Conservation (phyloP, 2,797 vertebrate species). For the Pseudomugil tenellus region DNA sequence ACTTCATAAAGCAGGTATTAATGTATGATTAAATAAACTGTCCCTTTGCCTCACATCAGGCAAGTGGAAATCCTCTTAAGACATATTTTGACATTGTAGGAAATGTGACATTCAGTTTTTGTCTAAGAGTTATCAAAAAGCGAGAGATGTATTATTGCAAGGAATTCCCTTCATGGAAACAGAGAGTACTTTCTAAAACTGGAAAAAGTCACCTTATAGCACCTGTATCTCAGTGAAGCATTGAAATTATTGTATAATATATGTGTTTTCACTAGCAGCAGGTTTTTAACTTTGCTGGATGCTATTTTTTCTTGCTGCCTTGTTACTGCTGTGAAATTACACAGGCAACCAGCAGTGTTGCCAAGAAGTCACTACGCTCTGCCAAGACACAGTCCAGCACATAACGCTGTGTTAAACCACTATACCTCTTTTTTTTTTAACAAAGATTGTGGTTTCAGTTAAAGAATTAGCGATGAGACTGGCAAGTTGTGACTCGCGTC, state of each 20-base stretch:
- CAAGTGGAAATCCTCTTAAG: conserved; percentile 82
- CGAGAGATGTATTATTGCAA: background rate
- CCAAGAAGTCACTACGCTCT: background rate
- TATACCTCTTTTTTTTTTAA: conserved; percentile 3
- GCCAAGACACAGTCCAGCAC: conserved; percentile 3
- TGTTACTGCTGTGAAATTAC: background rate
- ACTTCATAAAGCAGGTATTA: conserved; percentile 79
- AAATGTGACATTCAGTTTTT: background rate
- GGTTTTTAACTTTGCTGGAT: background rate
- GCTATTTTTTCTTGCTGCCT: background rate
- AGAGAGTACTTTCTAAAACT: background rate
- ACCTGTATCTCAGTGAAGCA: background rate
- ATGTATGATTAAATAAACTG: conserved; percentile 85
- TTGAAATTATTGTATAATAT: background rate
- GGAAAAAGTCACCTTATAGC: background rate
- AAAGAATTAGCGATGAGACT: conserved; percentile 3
- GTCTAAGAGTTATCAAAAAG: background rate
- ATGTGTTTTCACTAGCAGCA: background rate
- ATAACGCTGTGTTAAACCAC: background rate
- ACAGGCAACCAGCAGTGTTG: background rate
- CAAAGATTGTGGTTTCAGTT: conserved; percentile 3
- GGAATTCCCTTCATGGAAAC: background rate
- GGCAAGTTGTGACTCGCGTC: background rate
- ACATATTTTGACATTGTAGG: conserved; percentile 6
- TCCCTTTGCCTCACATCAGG: conserved; percentile 62